Evolutionary conservation across 2,888 invertebrate genomes (phyloP).

Genomic region (Synergus umbraculus): DNA sequence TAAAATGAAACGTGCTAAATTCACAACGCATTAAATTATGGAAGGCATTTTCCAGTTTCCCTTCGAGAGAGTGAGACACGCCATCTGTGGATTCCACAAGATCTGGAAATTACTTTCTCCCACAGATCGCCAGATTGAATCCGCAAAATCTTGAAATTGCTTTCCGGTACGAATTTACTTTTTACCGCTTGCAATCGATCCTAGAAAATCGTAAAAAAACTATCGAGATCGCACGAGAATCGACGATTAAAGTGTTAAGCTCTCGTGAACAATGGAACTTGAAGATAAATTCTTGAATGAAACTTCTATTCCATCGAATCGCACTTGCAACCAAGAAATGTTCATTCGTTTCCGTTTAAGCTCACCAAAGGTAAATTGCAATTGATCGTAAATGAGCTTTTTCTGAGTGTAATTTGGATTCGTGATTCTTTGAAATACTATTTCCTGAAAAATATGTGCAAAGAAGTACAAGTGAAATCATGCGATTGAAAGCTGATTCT

Average conservation of each 20-base stretch:
- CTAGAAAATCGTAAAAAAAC: slow-evolving; percentile 16
- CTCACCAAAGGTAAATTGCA: slow-evolving; percentile 25
- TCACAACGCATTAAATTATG: slow-evolving; percentile 44
- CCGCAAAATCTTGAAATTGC: slow-evolving; percentile 49
- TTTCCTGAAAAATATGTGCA: too few relatives aligned
- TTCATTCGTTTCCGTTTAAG: slow-evolving; percentile 11
- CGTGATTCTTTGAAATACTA: too few relatives aligned
- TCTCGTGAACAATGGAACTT: slow-evolving; percentile 16
- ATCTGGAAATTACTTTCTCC: slow-evolving; percentile 57
- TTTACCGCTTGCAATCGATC: slow-evolving; percentile 49
- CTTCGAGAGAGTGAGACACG: slow-evolving; percentile 43
- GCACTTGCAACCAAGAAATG: slow-evolving; percentile 31
- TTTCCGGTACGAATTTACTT: slow-evolving; percentile 50
- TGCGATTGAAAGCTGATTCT: too few relatives aligned
- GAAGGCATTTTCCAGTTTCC: slow-evolving; percentile 50
- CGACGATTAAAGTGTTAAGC: slow-evolving; percentile 20
- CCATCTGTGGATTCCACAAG: slow-evolving; percentile 48
- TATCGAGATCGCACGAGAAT: neutral
- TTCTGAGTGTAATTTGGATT: neutral
- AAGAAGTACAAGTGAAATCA: too few relatives aligned
- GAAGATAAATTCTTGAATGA: slow-evolving; percentile 7
- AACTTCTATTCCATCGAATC: slow-evolving; percentile 18
- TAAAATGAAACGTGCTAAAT: neutral
- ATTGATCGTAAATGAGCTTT: slow-evolving; percentile 23
- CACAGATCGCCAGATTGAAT: slow-evolving; percentile 53